Percentiles rank a stretch among this genome's conserved stretches.
Conservation (phyloP, 1,140 invertebrate species). For the Melitaea cinxia region DNA sequence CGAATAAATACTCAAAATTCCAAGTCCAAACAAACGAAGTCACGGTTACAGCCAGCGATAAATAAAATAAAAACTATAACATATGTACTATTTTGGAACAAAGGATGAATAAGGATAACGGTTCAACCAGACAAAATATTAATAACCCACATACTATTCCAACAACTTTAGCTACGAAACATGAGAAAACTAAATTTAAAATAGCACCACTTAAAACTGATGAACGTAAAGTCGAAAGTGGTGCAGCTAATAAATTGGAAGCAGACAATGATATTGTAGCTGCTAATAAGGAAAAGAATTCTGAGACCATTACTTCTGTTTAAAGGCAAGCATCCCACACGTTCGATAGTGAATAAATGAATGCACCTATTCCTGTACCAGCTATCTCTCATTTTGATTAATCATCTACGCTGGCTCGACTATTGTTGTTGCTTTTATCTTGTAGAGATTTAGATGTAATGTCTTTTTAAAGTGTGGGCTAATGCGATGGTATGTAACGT, state of each 20-base stretch:
- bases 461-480: slow-evolving; percentile 54
- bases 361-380: slow-evolving; percentile 59
- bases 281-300: slow-evolving; percentile 66
- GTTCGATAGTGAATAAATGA: slow-evolving; percentile 68
- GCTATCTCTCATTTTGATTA: slow-evolving; percentile 70
- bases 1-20: too few species aligned
- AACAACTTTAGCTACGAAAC: slow-evolving; percentile 36
- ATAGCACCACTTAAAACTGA: not conserved
- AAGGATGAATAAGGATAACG: slow-evolving; percentile 52
- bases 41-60: not conserved
- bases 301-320: slow-evolving; percentile 60
- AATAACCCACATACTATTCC: slow-evolving; percentile 52
- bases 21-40: not conserved
- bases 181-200: not conserved
- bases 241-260: not conserved
- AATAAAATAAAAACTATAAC: slow-evolving; percentile 42
- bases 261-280: slow-evolving; percentile 6
- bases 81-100: slow-evolving; percentile 47
- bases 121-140: slow-evolving; percentile 52
- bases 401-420: slow-evolving; percentile 45
- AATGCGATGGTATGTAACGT: slow-evolving; percentile 22
- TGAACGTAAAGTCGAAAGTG: not conserved
- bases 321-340: slow-evolving; percentile 55
- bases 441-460: slow-evolving; percentile 66
- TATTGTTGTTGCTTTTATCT: slow-evolving; percentile 64